These are phyloP conservation scores for Clivina fossor DNA, from an alignment of 2,888 invertebrate genomes.

Conservation along the genomic window DNA sequence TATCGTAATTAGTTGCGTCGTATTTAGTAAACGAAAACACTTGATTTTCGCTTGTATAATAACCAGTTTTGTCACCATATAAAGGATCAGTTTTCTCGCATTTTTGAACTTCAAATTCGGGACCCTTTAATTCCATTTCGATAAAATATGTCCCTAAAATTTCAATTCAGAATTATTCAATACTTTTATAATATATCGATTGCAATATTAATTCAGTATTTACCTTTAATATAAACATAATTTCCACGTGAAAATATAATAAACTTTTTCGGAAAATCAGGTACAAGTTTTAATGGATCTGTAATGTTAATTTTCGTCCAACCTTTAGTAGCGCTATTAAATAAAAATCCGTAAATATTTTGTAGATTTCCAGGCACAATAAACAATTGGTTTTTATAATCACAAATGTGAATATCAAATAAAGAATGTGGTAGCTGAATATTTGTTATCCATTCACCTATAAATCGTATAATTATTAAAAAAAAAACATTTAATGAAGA, in stretches of 20 bases:
- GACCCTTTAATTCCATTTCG: conserved; percentile 4
- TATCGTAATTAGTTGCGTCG: not conserved
- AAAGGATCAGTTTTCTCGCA: not conserved
- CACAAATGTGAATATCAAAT: conserved; percentile 46
- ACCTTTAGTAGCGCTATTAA: conserved; percentile 35
- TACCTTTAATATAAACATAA: conserved; percentile 47
- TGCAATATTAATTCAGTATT: conserved; percentile 11
- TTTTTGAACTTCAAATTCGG: not conserved
- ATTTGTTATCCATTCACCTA: conserved; percentile 45
- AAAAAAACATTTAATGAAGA: not conserved
- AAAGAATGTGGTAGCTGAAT: conserved; percentile 44
- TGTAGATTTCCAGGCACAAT: conserved; percentile 42
- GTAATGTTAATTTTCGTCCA: conserved; percentile 42
- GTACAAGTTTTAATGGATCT: conserved; percentile 35
- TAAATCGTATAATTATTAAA: conserved; percentile 12
- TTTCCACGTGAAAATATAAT: conserved; percentile 44
- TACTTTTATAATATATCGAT: not conserved
- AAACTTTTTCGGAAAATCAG: conserved; percentile 40
- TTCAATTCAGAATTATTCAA: conserved; percentile 4
- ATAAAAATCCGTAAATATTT: conserved; percentile 44
- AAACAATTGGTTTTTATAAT: conserved; percentile 44
- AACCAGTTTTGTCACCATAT: conserved; percentile 11
- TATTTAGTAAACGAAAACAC: conserved; percentile 16
- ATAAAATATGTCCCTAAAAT: conserved; percentile 10
- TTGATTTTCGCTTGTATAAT: conserved; percentile 6